Evolutionary conservation across 2,888 invertebrate species (phyloP), one percentile per base, ranked within the genome.

Genomic region (Thera obeliscata): DNA sequence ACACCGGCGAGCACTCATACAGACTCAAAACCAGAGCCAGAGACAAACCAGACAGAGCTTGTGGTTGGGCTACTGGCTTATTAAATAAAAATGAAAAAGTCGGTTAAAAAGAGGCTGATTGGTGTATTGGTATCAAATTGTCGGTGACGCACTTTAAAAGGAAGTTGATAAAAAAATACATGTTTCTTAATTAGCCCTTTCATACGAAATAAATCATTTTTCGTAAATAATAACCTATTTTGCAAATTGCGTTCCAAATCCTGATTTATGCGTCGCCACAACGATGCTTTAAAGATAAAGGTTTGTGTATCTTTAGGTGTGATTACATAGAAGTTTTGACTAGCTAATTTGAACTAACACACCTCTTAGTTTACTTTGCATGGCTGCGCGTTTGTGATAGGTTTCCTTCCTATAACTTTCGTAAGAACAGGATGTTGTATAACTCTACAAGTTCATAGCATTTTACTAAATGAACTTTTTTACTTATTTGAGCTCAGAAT

Each of bases 181-280:
- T 54, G 54, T 33, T 41, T 35, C 4, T 22, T 60, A 49, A 67
- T 59, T 63, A 56, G 8, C 55, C 59, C 67, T 63, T 67, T 63
- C 36, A 35, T 36, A 12, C 35, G 41, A 11, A 56, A 56, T 63
- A 49, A 49, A 64, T 66, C 60, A 54, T 58, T 54, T 56, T 52
- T 56, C 12, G 35, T 2, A 48, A 50, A 60, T 57, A 35, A 36
- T 56, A 62, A 61, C 59, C 57, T 9, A 22, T 63, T 67, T 55
- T 33, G 55, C 62, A 63, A 58, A 63, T 62, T 57, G 50, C 8
- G 43, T 55, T 38, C 41, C n/a, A 56, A 11, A 43, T 33, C 41
- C 52, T 41, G 61, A 67, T 69, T 72, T 73, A 75, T 75, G 67
- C 67, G 67, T 8, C 61, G 66, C 67, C 74, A 55, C 56, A 72